Conservation (phyloP, 2,797 vertebrate genomes). For the Leuciscus waleckii region DNA sequence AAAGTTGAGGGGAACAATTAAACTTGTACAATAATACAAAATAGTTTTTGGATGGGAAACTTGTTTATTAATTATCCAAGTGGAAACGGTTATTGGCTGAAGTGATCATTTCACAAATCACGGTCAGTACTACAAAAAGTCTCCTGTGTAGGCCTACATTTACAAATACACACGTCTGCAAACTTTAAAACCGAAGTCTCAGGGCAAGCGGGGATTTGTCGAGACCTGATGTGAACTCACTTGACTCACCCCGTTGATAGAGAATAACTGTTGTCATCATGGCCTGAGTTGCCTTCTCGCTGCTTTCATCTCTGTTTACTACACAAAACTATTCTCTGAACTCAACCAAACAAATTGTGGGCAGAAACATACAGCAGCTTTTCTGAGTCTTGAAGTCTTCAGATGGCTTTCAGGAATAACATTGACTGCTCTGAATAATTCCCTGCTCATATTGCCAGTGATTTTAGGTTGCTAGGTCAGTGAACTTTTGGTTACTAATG, state of each 20-base stretch:
- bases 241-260: constrained; percentile 14
- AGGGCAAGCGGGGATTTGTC: neutral
- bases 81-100: neutral
- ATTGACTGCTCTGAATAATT: neutral
- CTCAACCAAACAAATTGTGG: neutral
- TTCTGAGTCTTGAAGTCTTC: neutral
- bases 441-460: neutral
- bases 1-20: neutral
- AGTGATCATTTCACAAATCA: neutral
- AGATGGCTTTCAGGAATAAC: neutral
- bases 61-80: neutral
- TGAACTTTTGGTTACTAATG: neutral
- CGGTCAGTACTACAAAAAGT: neutral
- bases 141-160: neutral
- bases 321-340: neutral
- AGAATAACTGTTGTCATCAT: constrained; percentile 19
- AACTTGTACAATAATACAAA: too few species aligned
- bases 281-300: neutral
- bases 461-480: constrained; percentile 6
- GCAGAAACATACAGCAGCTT: constrained; percentile 6
- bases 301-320: constrained; percentile 12
- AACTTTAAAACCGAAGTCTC: neutral
- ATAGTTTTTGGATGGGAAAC: neutral
- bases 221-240: constrained; percentile 5
- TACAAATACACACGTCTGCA: neutral